Conservation (phyloP, 2,888 invertebrate species). For the Lasioglossum villosulum region DNA sequence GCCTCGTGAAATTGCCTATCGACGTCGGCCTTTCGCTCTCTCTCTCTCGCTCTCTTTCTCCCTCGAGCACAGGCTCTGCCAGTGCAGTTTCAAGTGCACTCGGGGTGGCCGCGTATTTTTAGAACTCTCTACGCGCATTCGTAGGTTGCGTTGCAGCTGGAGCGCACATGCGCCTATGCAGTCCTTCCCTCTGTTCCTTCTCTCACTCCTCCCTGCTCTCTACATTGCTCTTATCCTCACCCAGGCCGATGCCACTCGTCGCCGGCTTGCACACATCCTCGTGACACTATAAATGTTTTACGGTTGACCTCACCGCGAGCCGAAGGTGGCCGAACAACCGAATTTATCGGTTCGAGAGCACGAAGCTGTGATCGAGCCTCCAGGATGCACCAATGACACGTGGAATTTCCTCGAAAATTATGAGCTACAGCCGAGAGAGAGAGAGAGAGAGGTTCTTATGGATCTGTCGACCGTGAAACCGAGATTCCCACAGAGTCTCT, state of each 20-base stretch:
- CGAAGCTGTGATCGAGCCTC: not conserved
- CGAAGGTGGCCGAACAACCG: slow-evolving; percentile 24
- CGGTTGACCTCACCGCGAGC: slow-evolving; percentile 66
- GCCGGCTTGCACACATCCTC: slow-evolving; percentile 45
- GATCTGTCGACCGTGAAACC: not conserved
- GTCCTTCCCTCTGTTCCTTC: not conserved
- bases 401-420: not conserved
- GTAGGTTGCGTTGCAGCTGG: slow-evolving; percentile 75
- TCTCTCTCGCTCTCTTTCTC: not conserved
- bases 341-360: slow-evolving; percentile 54
- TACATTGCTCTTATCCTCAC: not conserved
- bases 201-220: not conserved
- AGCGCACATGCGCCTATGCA: slow-evolving; percentile 76
- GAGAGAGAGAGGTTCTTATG: not conserved
- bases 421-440: too few relatives aligned
- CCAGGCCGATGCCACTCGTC: slow-evolving; percentile 36
- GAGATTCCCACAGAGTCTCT: not conserved
- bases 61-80: slow-evolving; percentile 20
- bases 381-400: not conserved
- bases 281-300: slow-evolving; percentile 76
- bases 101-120: slow-evolving; percentile 77
- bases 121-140: slow-evolving; percentile 71
- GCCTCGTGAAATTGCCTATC: slow-evolving; percentile 53
- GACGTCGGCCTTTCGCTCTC: slow-evolving; percentile 46
- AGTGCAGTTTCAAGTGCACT: slow-evolving; percentile 76